A percentile compares a stretch with the other conserved stretches of the same genome.
phyloP scores from a whole-genome alignment of 2,113 vertebrate genomes.

The Passerina amoena region DNA sequence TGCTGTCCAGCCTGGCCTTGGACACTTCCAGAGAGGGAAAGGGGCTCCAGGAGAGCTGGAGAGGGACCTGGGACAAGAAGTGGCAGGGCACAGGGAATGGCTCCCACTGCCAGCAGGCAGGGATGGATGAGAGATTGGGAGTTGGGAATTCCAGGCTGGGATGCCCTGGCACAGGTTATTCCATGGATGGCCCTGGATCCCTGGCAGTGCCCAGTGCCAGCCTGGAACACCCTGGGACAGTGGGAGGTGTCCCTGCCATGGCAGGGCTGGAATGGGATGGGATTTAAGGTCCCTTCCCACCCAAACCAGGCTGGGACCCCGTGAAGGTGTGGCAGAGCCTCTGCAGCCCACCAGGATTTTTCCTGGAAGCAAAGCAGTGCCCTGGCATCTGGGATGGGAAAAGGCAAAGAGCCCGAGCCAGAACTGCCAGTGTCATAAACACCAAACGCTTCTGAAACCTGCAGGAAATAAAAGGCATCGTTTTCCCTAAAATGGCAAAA shows the following conservation, averaged over 20 bases:
- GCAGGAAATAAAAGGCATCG: fast-evolving
- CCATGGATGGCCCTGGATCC: neutral
- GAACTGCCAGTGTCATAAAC: neutral
- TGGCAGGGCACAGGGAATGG: neutral
- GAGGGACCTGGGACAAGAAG: neutral
- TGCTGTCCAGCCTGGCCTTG: neutral
- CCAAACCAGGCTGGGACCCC: neutral
- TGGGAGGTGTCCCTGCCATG: neutral
- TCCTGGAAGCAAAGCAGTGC: neutral
- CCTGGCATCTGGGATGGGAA: neutral
- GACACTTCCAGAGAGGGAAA: neutral
- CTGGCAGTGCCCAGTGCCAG: fast-evolving
- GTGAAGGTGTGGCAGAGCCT: neutral
- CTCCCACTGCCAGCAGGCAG: neutral
- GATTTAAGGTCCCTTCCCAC: neutral
- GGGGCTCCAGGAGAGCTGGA: neutral
- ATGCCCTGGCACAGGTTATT: neutral
- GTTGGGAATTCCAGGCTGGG: neutral
- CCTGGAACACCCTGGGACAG: neutral
- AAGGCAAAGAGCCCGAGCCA: too few species aligned
- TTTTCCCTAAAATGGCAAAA: neutral
- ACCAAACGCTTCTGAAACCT: neutral
- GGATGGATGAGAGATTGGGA: too few species aligned
- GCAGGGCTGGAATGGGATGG: neutral
- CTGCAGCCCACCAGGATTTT: neutral